These are phyloP conservation scores for Puma concolor DNA, from an alignment of 2,113 vertebrate species.

Conservation along the genomic window DNA sequence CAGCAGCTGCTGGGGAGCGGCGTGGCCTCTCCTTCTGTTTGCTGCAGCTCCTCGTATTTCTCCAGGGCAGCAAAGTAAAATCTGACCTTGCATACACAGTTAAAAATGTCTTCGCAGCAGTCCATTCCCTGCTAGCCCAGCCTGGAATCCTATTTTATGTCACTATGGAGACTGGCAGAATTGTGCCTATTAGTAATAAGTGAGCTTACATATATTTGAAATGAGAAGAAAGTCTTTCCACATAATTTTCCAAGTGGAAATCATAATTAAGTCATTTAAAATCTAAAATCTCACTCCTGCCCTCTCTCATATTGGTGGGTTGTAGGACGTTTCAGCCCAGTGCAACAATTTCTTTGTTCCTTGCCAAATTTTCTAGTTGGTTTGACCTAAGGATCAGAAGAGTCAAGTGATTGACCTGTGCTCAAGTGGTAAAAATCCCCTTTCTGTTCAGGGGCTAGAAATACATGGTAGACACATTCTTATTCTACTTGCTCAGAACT, in stretches of 20 bases:
- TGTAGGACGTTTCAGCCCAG: slow-evolving; percentile 51
- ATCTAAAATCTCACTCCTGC: neutral
- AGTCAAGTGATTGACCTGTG: neutral
- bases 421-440: neutral
- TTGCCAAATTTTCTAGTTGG: slow-evolving; percentile 33
- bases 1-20: slow-evolving; percentile 36
- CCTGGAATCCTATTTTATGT: neutral
- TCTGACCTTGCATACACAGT: neutral
- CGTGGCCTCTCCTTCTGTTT: neutral
- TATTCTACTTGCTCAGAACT: neutral
- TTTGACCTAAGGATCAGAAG: slow-evolving; percentile 48
- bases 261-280: slow-evolving; percentile 18
- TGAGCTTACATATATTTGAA: neutral
- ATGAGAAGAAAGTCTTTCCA: neutral
- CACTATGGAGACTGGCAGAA: neutral
- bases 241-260: slow-evolving; percentile 36
- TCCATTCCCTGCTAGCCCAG: neutral
- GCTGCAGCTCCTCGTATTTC: slow-evolving; percentile 45
- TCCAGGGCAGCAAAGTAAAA: slow-evolving; percentile 51
- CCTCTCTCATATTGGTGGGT: neutral
- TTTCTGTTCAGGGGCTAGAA: slow-evolving; percentile 23
- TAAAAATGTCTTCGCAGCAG: neutral
- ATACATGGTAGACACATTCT: neutral
- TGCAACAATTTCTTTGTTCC: slow-evolving; percentile 57
- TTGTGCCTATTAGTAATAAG: neutral